Evolutionary conservation across 2,113 vertebrate genomes (phyloP).

Genomic region (Pongo abelii): DNA sequence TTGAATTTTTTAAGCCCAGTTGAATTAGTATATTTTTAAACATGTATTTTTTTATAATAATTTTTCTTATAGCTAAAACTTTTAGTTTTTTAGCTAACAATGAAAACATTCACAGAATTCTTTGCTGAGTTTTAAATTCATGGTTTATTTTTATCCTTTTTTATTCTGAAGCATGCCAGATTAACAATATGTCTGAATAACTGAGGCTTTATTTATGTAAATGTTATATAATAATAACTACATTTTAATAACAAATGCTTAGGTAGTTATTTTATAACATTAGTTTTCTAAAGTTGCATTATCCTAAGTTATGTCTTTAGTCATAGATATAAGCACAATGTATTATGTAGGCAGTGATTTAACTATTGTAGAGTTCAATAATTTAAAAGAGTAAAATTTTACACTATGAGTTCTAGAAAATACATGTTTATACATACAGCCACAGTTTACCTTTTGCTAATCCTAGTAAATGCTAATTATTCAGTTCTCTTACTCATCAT

Average conservation of each 20-base stretch:
- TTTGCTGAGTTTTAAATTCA: slow-evolving; percentile 7
- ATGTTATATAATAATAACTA: neutral
- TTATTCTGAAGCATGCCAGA: neutral
- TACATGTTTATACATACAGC: neutral
- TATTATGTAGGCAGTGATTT: neutral
- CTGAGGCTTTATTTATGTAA: slow-evolving; percentile 36
- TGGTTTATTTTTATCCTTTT: slow-evolving; percentile 21
- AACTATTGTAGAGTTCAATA: neutral
- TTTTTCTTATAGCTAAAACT: neutral
- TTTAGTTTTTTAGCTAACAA: neutral
- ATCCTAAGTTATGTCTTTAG: neutral
- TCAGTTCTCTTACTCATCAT: neutral
- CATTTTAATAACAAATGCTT: slow-evolving; percentile 26
- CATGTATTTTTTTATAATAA: neutral
- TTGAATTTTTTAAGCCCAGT: neutral
- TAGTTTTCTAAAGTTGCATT: slow-evolving; percentile 11
- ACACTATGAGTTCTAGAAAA: neutral
- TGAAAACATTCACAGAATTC: neutral
- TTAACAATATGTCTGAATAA: slow-evolving; percentile 15
- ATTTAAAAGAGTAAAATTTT: slow-evolving; percentile 36
- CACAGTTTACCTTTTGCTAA: neutral
- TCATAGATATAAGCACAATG: neutral
- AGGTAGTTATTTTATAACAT: neutral
- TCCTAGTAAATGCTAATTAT: neutral
- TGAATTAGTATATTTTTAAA: slow-evolving; percentile 27